A percentile compares a stretch with the other conserved stretches of the same genome.
Conservation (phyloP, 2,888 invertebrate genomes). For the Lycia hirtaria region DNA sequence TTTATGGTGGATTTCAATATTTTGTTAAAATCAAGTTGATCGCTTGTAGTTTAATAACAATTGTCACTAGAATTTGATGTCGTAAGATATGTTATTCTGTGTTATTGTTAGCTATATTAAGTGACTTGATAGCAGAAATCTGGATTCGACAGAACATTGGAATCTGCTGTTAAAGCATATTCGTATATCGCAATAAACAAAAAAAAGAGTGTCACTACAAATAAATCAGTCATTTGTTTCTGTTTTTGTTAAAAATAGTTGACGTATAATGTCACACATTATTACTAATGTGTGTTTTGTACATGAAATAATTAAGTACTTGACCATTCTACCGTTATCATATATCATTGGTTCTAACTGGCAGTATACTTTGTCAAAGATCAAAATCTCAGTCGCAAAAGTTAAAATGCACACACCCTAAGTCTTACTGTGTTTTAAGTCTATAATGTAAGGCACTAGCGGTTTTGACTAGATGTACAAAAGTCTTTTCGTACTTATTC, state of each 20-base stretch:
- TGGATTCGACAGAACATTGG: too few species aligned
- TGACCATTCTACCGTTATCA: too few species aligned
- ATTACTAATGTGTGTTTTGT: neutral
- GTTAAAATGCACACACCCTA: slow-evolving; percentile 23
- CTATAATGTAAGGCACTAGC: slow-evolving; percentile 75
- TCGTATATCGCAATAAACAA: neutral
- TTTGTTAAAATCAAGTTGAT: too few species aligned
- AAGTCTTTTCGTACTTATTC: slow-evolving; percentile 78
- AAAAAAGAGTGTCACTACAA: neutral
- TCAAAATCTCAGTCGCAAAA: slow-evolving; percentile 4
- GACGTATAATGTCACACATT: neutral
- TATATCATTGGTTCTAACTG: slow-evolving; percentile 1
- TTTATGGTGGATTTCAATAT: too few species aligned
- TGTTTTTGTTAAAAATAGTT: neutral
- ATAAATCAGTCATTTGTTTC: neutral
- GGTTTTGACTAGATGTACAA: slow-evolving; percentile 80
- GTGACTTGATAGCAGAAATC: too few species aligned
- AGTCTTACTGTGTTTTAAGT: slow-evolving; percentile 45
- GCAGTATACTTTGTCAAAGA: neutral
- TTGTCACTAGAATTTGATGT: too few species aligned
- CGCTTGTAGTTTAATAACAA: too few species aligned
- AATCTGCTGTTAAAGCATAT: too few species aligned
- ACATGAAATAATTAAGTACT: too few species aligned
- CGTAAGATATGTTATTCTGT: too few species aligned
- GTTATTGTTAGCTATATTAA: too few species aligned